phyloP scores from a whole-genome alignment of 1,140 invertebrate species.

The Zelostemma sp. region DNA sequence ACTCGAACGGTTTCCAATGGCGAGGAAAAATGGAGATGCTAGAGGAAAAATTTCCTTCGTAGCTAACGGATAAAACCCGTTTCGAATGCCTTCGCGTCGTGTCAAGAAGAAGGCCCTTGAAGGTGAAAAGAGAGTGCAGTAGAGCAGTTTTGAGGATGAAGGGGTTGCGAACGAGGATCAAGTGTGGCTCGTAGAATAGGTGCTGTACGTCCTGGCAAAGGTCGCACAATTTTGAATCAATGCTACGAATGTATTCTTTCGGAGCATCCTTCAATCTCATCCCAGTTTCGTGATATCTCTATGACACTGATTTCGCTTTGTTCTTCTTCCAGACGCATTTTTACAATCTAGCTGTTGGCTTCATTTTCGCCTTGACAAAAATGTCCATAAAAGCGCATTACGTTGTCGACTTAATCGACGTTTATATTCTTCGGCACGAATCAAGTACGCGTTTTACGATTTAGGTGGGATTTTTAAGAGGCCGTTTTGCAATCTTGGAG shows the following conservation, averaged over 20 bases:
- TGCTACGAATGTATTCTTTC: not conserved
- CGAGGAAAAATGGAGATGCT: conserved; percentile 43
- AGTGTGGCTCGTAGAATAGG: conserved; percentile 31
- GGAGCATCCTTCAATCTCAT: conserved; percentile 16
- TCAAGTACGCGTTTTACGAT: no score
- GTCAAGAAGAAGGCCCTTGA: conserved; percentile 37
- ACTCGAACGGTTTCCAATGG: conserved; percentile 32
- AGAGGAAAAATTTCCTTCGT: conserved; percentile 27
- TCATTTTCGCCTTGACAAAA: no score
- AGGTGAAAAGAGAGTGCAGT: conserved; percentile 40
- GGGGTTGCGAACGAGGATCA: conserved; percentile 44
- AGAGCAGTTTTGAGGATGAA: conserved; percentile 43
- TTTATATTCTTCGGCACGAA: no score
- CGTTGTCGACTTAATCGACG: no score
- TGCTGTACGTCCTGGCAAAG: conserved; percentile 20
- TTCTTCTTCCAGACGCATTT: no score
- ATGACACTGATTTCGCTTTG: no score
- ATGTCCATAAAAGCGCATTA: no score
- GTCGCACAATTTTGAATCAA: conserved; percentile 26
- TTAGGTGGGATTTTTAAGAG: no score
- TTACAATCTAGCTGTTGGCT: no score
- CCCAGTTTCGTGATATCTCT: not conserved
- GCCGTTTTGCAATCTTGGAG: no score
- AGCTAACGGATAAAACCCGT: conserved; percentile 39
- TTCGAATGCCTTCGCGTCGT: conserved; percentile 35